Evolutionary conservation across 2,113 vertebrate genomes (phyloP).

Genomic region (Sigmodon hispidus): DNA sequence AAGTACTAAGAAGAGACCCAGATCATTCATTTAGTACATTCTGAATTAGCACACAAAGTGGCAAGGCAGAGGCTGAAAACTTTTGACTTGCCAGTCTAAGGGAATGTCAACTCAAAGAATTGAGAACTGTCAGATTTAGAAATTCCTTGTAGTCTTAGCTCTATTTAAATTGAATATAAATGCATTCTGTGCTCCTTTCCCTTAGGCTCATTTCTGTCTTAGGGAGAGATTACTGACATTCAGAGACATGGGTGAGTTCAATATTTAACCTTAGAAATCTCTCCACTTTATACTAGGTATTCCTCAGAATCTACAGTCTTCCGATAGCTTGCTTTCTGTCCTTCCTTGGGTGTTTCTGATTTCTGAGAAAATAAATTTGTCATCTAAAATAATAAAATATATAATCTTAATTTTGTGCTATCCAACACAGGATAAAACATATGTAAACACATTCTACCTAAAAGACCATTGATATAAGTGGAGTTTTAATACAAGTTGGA

Average conservation of each 20-base stretch:
- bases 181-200: neutral
- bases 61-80: neutral
- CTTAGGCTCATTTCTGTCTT: neutral
- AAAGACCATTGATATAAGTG: neutral
- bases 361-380: neutral
- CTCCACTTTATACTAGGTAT: neutral
- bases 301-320: neutral
- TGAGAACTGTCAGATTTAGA: neutral
- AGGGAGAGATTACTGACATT: neutral
- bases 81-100: neutral
- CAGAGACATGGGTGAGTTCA: neutral
- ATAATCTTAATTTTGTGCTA: neutral
- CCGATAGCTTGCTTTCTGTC: neutral
- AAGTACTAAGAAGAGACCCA: neutral
- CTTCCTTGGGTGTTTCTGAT: neutral
- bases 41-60: neutral
- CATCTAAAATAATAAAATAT: neutral
- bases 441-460: neutral
- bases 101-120: neutral
- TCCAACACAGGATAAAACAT: neutral
- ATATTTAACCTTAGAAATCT: neutral
- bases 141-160: neutral
- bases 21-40: constrained; percentile 30
- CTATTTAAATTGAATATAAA: neutral
- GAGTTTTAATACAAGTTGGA: neutral